Percentiles rank a stretch among this genome's conserved stretches.
Conservation (phyloP, 2,888 invertebrate genomes). For the Petrophora chlorosata region DNA sequence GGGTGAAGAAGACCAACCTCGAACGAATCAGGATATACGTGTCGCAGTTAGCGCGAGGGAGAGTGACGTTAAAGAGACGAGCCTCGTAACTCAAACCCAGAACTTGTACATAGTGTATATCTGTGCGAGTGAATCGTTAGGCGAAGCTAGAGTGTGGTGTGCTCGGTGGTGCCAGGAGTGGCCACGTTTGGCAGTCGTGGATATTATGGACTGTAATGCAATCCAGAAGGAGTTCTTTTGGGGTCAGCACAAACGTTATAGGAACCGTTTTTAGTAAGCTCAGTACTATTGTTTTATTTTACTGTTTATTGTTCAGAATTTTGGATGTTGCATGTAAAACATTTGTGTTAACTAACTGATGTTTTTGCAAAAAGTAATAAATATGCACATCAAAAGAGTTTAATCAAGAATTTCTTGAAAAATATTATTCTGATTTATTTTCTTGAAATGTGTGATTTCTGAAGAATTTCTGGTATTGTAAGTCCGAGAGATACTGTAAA, state of each 20-base stretch:
- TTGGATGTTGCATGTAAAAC: too few species aligned
- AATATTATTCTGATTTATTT: too few species aligned
- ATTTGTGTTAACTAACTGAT: too few species aligned
- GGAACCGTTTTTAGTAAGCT: too few species aligned
- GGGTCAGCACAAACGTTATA: too few species aligned
- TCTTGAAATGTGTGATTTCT: not conserved
- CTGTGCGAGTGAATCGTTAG: slow-evolving; percentile 33
- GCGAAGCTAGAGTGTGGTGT: slow-evolving; percentile 33
- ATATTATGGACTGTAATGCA: not conserved
- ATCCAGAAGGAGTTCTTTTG: not conserved
- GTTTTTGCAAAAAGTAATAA: too few species aligned
- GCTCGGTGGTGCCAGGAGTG: not conserved
- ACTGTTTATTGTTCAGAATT: too few species aligned
- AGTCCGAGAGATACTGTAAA: not conserved
- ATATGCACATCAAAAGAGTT: too few species aligned
- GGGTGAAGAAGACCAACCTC: slow-evolving; percentile 91
- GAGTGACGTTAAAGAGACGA: slow-evolving; percentile 93
- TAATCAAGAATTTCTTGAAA: too few species aligned
- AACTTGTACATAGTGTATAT: slow-evolving; percentile 37
- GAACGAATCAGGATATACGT: slow-evolving; percentile 93
- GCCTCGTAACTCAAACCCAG: slow-evolving; percentile 84
- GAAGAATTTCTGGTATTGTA: not conserved
- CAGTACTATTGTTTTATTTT: too few species aligned
- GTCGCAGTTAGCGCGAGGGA: slow-evolving; percentile 93
- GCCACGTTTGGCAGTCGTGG: not conserved